These are phyloP conservation scores for Cryptotermes secundus DNA, from an alignment of 1,140 invertebrate species.

Conservation along the genomic window DNA sequence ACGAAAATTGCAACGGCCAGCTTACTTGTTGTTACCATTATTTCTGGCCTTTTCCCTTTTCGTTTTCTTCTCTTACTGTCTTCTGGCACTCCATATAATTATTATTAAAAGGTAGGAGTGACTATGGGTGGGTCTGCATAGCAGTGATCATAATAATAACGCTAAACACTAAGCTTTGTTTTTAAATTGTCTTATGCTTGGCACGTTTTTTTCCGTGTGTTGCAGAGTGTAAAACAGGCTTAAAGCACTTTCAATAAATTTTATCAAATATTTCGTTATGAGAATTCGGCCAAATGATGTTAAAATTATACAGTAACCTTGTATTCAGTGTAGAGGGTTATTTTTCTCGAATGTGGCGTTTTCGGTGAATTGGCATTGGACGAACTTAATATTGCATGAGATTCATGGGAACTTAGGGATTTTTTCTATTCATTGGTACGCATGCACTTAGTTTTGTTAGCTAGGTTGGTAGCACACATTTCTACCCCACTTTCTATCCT, in stretches of 20 bases:
- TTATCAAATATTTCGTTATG: no score
- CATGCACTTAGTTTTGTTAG: no score
- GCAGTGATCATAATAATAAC: slow-evolving; percentile 22
- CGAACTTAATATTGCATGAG: no score
- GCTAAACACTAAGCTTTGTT: slow-evolving; percentile 27
- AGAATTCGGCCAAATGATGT: no score
- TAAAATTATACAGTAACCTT: no score
- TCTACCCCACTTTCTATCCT: no score
- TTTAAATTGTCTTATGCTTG: slow-evolving; percentile 27
- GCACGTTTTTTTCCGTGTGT: neutral
- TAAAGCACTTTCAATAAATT: neutral
- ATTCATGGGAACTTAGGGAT: no score
- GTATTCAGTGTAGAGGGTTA: no score
- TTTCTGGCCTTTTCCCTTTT: neutral
- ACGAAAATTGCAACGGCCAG: neutral
- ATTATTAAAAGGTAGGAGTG: slow-evolving; percentile 31
- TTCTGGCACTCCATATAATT: slow-evolving; percentile 13
- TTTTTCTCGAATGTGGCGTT: no score
- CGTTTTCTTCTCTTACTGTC: neutral
- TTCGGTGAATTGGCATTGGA: no score
- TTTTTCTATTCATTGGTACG: no score
- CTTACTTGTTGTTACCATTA: neutral
- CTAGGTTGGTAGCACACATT: no score
- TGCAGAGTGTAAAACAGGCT: neutral
- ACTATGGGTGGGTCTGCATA: neutral